These are phyloP conservation scores for Listrodromus nycthemerus DNA, from an alignment of 2,888 invertebrate species.

Conservation along the genomic window DNA sequence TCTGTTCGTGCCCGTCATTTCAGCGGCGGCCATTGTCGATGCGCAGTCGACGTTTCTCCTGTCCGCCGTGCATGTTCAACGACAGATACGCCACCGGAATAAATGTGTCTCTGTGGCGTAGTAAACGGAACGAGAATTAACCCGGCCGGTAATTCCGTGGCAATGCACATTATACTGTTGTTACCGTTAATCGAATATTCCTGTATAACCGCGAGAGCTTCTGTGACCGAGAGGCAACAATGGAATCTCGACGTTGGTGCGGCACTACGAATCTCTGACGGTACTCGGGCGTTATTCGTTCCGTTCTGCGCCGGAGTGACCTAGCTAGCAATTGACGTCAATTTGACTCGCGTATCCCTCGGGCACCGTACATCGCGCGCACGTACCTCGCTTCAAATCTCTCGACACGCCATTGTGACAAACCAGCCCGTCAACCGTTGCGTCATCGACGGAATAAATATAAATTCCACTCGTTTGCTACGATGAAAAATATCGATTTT, in stretches of 20 bases:
- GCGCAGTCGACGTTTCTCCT: slow-evolving; percentile 8
- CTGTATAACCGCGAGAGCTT: background rate
- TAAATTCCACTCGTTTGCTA: too few relatives aligned
- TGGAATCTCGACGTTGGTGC: slow-evolving; percentile 1
- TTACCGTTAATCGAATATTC: slow-evolving; percentile 57
- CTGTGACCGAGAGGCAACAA: background rate
- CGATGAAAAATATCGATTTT: background rate
- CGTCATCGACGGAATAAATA: background rate
- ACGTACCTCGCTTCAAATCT: background rate
- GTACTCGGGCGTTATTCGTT: slow-evolving; percentile 25
- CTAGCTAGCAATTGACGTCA: slow-evolving; percentile 65
- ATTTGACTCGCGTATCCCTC: slow-evolving; percentile 58
- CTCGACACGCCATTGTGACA: background rate
- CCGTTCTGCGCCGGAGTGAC: slow-evolving; percentile 32
- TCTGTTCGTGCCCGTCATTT: background rate
- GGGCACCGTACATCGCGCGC: background rate
- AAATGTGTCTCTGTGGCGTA: background rate
- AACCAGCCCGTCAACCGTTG: background rate
- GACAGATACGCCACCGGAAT: background rate
- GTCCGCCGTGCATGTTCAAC: background rate
- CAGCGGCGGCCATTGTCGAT: slow-evolving; percentile 20
- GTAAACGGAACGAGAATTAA: slow-evolving; percentile 47
- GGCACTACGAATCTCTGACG: background rate
- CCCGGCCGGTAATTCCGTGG: slow-evolving; percentile 50
- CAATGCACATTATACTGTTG: slow-evolving; percentile 44